Conservation (phyloP, 2,113 vertebrate genomes). For the Erpornis zantholeuca region DNA sequence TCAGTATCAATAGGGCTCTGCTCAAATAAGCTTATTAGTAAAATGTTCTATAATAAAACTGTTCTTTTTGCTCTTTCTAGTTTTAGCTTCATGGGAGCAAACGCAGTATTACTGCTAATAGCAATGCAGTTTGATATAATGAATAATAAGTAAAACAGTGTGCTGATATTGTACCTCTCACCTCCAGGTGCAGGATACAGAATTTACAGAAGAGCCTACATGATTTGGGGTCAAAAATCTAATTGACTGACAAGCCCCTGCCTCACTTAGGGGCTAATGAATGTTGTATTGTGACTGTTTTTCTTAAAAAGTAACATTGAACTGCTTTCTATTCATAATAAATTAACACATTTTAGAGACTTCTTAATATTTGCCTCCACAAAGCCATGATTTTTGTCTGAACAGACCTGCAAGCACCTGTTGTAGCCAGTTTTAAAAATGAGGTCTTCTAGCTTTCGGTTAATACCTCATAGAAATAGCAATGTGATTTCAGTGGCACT, state of each 20-base stretch:
- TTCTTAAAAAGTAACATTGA: conserved; percentile 57
- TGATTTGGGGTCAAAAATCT: conserved; percentile 46
- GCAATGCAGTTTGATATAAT: conserved; percentile 6
- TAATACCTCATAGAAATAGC: conserved; percentile 63
- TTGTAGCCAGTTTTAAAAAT: conserved; percentile 63
- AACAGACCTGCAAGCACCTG: conserved; percentile 70
- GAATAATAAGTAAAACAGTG: conserved; percentile 41
- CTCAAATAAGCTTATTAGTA: neutral
- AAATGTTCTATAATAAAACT: neutral
- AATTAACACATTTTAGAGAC: conserved; percentile 66
- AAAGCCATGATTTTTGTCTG: conserved; percentile 60
- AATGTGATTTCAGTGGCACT: conserved; percentile 62
- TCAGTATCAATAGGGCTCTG: neutral
- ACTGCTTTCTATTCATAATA: conserved; percentile 69
- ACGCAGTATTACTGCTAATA: neutral
- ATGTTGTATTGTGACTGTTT: conserved; percentile 68
- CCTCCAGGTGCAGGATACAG: conserved; percentile 57
- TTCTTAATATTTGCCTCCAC: conserved; percentile 66
- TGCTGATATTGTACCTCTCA: conserved; percentile 55
- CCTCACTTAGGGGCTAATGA: conserved; percentile 59
- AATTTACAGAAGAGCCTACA: conserved; percentile 40
- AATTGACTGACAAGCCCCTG: conserved; percentile 65
- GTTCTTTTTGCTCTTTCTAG: neutral
- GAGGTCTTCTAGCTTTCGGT: conserved; percentile 46
- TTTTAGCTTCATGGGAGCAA: neutral